phyloP scores from a whole-genome alignment of 2,113 vertebrate genomes.

The Periophthalmus modestus region DNA sequence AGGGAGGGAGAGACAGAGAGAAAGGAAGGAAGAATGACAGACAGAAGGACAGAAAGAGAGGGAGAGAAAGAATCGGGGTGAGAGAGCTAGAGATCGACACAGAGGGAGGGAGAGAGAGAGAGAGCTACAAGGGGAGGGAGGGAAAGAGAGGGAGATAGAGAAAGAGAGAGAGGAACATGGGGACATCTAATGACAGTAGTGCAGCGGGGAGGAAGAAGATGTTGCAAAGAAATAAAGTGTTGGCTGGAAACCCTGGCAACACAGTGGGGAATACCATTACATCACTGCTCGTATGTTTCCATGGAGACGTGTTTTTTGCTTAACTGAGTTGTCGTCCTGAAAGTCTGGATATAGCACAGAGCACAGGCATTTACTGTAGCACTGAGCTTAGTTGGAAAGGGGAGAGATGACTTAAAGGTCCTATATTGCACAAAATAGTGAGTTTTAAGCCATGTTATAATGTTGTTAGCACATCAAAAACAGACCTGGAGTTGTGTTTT shows the following conservation, averaged over 20 bases:
- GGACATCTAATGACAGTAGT: slow-evolving; percentile 28
- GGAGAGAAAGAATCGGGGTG: too few species aligned
- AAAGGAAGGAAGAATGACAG: too few species aligned
- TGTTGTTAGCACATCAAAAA: too few species aligned
- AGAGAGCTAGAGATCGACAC: too few species aligned
- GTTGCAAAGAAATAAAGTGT: slow-evolving; percentile 50
- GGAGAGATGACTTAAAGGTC: neutral
- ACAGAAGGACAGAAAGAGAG: too few species aligned
- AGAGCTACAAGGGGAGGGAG: too few species aligned
- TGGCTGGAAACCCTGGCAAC: slow-evolving; percentile 62
- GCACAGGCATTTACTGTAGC: slow-evolving; percentile 16
- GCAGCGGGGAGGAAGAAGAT: slow-evolving; percentile 36
- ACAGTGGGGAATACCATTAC: slow-evolving; percentile 70
- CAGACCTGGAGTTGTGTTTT: too few species aligned
- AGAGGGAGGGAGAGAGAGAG: too few species aligned
- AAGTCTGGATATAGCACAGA: slow-evolving; percentile 35
- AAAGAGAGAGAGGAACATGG: neutral
- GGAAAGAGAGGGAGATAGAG: too few species aligned
- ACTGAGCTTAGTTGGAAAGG: slow-evolving; percentile 28
- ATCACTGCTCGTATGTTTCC: slow-evolving; percentile 65
- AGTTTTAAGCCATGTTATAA: too few species aligned
- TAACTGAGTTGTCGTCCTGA: slow-evolving; percentile 47
- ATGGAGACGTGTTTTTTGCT: slow-evolving; percentile 58
- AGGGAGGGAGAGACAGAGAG: too few species aligned
- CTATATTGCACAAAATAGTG: too few species aligned